Evolutionary conservation across 2,888 invertebrate species (phyloP).

Genomic region (Caenorhabditis uteleia): DNA sequence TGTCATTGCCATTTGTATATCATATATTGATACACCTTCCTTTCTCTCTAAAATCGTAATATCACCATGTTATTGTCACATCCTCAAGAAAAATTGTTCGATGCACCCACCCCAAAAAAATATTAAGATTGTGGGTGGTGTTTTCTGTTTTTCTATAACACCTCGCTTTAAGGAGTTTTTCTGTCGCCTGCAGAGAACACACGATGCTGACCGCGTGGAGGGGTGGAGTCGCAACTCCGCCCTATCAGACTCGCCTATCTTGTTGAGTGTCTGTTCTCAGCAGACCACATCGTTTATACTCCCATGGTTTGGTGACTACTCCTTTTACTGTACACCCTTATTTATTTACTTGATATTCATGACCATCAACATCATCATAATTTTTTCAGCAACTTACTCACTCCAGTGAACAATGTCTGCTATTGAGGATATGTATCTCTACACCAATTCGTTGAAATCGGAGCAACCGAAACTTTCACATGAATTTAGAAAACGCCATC

Average conservation of each 20-base stretch:
- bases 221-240: conserved; percentile 29
- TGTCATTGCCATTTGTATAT: no score
- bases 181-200: conserved; percentile 36
- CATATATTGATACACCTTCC: no score
- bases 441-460: conserved; percentile 6
- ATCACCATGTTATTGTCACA: no score
- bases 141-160: no score
- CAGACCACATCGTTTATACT: conserved; percentile 26
- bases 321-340: no score
- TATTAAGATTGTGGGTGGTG: no score
- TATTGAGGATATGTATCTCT: conserved; percentile 29
- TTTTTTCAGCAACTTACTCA: conserved; percentile 5
- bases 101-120: no score
- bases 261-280: conserved; percentile 1
- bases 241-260: conserved; percentile 18
- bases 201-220: conserved; percentile 37
- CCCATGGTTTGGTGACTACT: no score
- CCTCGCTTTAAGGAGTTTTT: no score
- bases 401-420: conserved; percentile 20
- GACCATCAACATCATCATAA: neutral
- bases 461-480: conserved; percentile 9
- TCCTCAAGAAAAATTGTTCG: no score
- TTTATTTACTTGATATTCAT: no score
- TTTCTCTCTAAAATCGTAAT: no score
- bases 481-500: conserved; percentile 23